Evolutionary conservation across 2,113 vertebrate genomes (phyloP).

Genomic region (Grus americana): DNA sequence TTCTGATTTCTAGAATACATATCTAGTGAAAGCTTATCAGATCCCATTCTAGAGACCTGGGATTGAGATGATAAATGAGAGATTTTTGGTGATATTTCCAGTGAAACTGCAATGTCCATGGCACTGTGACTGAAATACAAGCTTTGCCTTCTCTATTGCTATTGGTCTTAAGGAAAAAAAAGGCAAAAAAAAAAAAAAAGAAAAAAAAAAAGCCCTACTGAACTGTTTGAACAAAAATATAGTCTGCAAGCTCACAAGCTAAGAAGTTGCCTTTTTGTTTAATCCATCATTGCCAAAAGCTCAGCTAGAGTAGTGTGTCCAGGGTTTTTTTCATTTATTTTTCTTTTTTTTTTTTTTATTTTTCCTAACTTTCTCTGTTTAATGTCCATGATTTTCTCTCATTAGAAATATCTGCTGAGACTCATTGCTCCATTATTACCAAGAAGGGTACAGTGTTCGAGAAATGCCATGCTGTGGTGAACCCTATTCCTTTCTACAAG

Average conservation of each 20-base stretch:
- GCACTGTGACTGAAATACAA: background rate
- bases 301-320: background rate
- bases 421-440: slow-evolving; percentile 73
- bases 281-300: background rate
- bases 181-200: too few relatives aligned
- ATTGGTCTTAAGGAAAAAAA: background rate
- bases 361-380: background rate
- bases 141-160: background rate
- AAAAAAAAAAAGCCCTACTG: too few relatives aligned
- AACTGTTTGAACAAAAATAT: background rate
- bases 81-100: background rate
- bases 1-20: background rate
- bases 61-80: background rate
- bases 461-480: slow-evolving; percentile 74
- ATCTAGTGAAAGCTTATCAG: background rate
- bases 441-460: slow-evolving; percentile 68
- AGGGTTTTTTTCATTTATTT: rapidly evolving
- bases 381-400: background rate
- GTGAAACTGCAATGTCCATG: background rate
- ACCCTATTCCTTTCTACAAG: slow-evolving; percentile 80
- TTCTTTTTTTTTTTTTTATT: background rate
- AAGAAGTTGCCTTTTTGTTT: background rate
- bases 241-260: background rate
- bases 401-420: slow-evolving; percentile 79
- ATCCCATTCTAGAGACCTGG: background rate